Evolutionary conservation across 2,113 vertebrate genomes (phyloP), one percentile per base, ranked within the genome.

Genomic region (Catharus fuscescens): DNA sequence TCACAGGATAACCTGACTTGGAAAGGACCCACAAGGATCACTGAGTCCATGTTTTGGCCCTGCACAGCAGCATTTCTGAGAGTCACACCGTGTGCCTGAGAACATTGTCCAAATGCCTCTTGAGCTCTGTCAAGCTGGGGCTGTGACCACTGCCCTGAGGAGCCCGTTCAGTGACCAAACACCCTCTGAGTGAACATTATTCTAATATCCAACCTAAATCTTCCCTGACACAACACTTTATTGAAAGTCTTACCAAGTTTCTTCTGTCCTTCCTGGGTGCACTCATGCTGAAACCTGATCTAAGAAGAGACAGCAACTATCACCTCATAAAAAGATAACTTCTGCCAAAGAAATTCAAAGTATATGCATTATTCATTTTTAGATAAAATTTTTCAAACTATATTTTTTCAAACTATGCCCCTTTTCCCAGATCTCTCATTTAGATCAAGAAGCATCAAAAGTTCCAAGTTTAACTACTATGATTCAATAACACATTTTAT

Each of bases 81-180:
- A 40, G 8, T 7, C 53, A 69, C 42, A 18, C 18, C 29, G 4
- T 0, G 50, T n/a, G 9, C 24, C 34, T 16, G 12, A 34, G 24
- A 8, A 12, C 9, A 8, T 3, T n/a, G 6, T 19, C 12, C 42
- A n/a, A 85, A 48, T 1, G 0, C 10, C 1, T 29, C 34, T 28
- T 6, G 59, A 48, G 0, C 15, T 65, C 50, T 56, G 12, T 14
- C 4, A 28, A 14, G 12, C 14, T 47, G 24, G 12, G 7, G 42
- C 29, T 48, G 19, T n/a, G 29, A 40, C 9, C 40, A 28, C 18
- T 18, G 1, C 23, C 32, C 18, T 29, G n/a, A 18, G 14, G 23
- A 47, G n/a, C 14, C 32, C n/a, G 6, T 24, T 31, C 59, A 40
- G 18, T 10, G 8, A 29, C 34, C 29, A 57, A 0, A 2, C 24